Percentiles rank a stretch among this genome's conserved stretches.
Evolutionary conservation across 2,113 vertebrate species (phyloP).

Genomic region (Ochotona princeps): DNA sequence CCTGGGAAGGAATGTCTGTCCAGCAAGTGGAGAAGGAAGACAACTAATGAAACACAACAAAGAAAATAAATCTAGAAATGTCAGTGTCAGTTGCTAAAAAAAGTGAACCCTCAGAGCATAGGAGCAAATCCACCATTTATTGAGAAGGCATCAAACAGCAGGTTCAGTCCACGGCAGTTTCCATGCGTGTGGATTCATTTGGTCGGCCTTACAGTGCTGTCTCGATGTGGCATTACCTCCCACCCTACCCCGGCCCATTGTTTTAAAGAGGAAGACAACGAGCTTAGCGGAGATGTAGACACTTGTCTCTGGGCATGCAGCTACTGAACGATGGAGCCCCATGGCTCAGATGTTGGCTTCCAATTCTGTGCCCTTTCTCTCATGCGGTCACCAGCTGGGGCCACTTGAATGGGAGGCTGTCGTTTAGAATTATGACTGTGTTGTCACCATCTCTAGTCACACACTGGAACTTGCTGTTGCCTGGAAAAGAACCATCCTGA

Average conservation of each 20-base stretch:
- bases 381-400: background rate
- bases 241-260: too few relatives aligned
- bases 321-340: background rate
- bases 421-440: background rate
- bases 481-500: background rate
- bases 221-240: background rate
- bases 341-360: background rate
- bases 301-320: background rate
- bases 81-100: background rate
- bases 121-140: background rate
- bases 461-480: background rate
- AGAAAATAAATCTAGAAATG: background rate
- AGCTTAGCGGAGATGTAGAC: background rate
- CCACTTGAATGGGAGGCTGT: background rate
- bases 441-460: conserved; percentile 6
- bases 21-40: background rate
- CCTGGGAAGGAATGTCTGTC: background rate
- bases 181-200: rapidly evolving
- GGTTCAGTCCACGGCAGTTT: background rate
- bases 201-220: background rate
- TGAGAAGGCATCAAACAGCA: background rate
- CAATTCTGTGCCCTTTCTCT: background rate
- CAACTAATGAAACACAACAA: background rate
- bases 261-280: conserved; percentile 1
- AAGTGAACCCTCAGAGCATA: conserved; percentile 11